Evolutionary conservation across 1,140 invertebrate genomes (phyloP), one percentile per base, ranked within the genome.

Genomic region (Luehdorfia chinensis): DNA sequence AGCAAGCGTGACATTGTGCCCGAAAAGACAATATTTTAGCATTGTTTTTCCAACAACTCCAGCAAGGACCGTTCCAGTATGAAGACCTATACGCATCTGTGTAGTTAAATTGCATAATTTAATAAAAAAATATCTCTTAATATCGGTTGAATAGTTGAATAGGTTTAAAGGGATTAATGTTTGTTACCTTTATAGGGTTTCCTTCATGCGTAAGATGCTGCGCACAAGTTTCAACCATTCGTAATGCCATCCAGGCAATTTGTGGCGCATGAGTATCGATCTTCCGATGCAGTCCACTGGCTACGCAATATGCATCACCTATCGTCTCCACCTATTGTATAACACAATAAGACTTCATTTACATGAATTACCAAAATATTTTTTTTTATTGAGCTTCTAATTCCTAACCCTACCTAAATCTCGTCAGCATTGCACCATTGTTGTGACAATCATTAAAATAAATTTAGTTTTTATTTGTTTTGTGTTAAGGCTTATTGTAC

Each of bases 301-400:
- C 96, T 1, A 97, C 96, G 77, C 96, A 97, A 78, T 98, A 98
- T 0, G 97, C 97, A 87, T 98, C 96, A 0, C 96, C 96, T 60
- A 94, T 94, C 23, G 96, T 98, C 87, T 98, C 97, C 45, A 98
- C 96, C 95, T 97, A 66, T n/a, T n/a, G n/a, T n/a, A n/a, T n/a
- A n/a, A n/a, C n/a, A n/a, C n/a, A n/a, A n/a, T n/a, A n/a, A n/a
- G n/a, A n/a, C n/a, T n/a, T n/a, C n/a, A n/a, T n/a, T n/a, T n/a
- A n/a, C n/a, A n/a, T n/a, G n/a, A n/a, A n/a, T n/a, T n/a, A n/a
- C n/a, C n/a, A n/a, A n/a, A n/a, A n/a, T n/a, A n/a, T n/a, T n/a
- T n/a, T n/a, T n/a, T n/a, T n/a, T n/a, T n/a, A n/a, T n/a, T n/a
- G n/a, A n/a, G n/a, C n/a, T n/a, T n/a, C n/a, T n/a, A n/a, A n/a